Percentiles rank a stretch among this genome's conserved stretches.
These are phyloP conservation scores for Hypotaenidia okinawae DNA, from an alignment of 2,797 vertebrate species.

Conservation along the genomic window DNA sequence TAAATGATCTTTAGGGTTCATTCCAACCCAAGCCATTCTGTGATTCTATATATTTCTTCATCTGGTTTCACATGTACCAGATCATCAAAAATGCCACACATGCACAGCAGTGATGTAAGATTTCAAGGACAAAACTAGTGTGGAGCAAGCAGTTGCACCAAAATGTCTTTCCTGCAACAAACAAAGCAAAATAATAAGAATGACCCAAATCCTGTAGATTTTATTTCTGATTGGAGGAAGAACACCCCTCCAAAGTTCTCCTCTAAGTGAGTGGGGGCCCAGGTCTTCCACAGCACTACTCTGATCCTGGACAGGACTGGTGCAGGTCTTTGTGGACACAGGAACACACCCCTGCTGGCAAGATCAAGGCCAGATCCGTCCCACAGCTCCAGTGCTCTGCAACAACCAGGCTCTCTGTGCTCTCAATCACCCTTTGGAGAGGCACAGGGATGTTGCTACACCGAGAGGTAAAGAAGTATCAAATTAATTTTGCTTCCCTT, in stretches of 20 bases:
- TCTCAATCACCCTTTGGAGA: background rate
- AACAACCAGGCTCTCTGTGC: background rate
- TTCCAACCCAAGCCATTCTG: no score
- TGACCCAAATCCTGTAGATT: background rate
- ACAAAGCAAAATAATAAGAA: background rate
- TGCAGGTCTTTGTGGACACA: background rate
- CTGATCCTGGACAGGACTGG: background rate
- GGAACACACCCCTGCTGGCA: background rate
- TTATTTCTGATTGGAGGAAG: background rate
- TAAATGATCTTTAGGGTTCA: no score
- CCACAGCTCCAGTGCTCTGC: background rate
- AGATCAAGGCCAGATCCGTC: background rate
- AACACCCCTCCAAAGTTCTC: fast-evolving
- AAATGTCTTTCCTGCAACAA: background rate
- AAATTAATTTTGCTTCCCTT: background rate
- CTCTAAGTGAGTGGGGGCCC: background rate
- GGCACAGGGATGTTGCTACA: background rate
- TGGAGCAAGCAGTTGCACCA: background rate
- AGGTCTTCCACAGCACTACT: background rate
- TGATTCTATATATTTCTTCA: background rate
- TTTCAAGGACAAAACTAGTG: background rate
- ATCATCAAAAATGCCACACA: background rate
- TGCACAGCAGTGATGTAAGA: background rate
- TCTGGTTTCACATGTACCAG: background rate
- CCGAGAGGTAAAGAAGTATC: background rate